Base-by-base conservation (phyloP, 1,140 invertebrate genomes). In the Pomphorhynchus laevis region DNA sequence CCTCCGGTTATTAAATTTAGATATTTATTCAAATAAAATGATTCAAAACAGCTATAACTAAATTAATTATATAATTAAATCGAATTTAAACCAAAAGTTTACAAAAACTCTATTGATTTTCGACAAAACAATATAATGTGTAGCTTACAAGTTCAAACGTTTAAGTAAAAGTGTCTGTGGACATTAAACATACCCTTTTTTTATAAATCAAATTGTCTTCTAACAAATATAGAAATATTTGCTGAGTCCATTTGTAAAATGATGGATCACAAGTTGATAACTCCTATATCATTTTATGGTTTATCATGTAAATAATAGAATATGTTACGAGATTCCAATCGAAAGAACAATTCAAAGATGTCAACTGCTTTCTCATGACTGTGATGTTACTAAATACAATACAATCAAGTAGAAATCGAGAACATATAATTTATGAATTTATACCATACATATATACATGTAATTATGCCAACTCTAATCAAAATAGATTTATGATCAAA, bases 201-300 rank as follows among this genome's bases (percentile, higher is more conserved):
- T 71, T 70, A 58, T 89, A 91, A 12, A 69, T 68, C 21, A 91
- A 60, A 14, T 71, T 74, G 32, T 65, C 62, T 49, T 86, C 67
- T 58, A 64, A 76, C 39, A 98, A 58, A 59, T 77, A 70, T 3
- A 91, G 51, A 59, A 98, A 95, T 39, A 98, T 64, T 50, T 69
- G 69, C 57, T 98, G 89, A 1, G 84, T 95, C 80, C 84, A 95
- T 41, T 51, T 57, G 47, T 64, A 67, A 47, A 62, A 67, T 2
- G 49, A 45, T 12, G 61, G 56, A 45, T 62, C 52, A 52, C 62
- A 65, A 2, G 65, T 66, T 4, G 55, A 51, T 31, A 64, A 38
- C 46, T 65, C 64, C 61, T 64, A 41, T 12, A 44, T 51, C 36
- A 45, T 20, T 32, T 22, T 4, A 48, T 24, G 8, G 12, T 34